A percentile compares a stretch with the other conserved stretches of the same genome.
phyloP scores from a whole-genome alignment of 2,113 vertebrate genomes.

The Indicator indicator region DNA sequence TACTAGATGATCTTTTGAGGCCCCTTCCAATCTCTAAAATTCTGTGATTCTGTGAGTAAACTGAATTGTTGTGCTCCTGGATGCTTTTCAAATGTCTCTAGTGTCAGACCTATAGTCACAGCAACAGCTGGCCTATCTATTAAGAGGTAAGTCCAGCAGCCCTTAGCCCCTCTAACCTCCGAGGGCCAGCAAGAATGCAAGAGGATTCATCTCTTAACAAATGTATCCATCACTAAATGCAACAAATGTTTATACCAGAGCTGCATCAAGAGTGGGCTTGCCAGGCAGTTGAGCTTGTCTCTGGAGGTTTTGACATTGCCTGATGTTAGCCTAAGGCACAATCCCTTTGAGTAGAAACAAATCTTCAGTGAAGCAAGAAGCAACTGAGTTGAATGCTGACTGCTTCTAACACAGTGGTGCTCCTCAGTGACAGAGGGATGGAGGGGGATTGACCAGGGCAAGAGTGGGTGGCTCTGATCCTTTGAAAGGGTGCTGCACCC shows the following conservation, averaged over 20 bases:
- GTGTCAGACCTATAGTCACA: no score
- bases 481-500: not conserved
- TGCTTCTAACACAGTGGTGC: not conserved
- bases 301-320: not conserved
- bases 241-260: not conserved
- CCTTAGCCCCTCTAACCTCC: no score
- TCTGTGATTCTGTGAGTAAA: no score
- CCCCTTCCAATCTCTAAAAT: no score
- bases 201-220: no score
- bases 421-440: not conserved
- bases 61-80: no score
- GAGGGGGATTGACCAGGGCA: not conserved
- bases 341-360: not conserved
- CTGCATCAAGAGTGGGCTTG: not conserved
- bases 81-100: no score
- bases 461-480: not conserved
- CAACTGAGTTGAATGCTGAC: not conserved
- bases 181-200: no score
- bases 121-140: no score
- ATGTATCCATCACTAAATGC: no score
- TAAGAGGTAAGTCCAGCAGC: no score
- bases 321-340: not conserved
- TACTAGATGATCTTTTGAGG: no score
- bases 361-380: not conserved
- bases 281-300: accelerated